phyloP scores from a whole-genome alignment of 2,797 vertebrate genomes.

The Lindbergichthys nudifrons region DNA sequence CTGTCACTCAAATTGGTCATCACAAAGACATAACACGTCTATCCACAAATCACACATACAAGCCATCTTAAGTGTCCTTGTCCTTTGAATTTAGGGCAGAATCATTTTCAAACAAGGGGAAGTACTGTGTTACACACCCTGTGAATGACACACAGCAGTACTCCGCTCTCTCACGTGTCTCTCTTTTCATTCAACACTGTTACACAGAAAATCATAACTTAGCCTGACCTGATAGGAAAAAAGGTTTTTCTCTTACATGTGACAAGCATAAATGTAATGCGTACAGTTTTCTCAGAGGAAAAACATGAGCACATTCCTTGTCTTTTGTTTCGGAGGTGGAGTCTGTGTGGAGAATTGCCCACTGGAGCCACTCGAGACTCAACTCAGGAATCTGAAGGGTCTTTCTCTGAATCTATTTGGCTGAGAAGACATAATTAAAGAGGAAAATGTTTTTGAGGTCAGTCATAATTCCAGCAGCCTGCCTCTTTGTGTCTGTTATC shows the following conservation, averaged over 20 bases:
- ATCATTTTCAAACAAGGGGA: slow-evolving; percentile 48
- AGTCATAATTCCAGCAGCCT: not conserved
- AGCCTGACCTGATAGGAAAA: slow-evolving; percentile 46
- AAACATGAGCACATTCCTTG: slow-evolving; percentile 44
- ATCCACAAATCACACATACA: not conserved
- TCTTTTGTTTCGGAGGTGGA: slow-evolving; percentile 55
- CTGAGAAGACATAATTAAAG: slow-evolving; percentile 36
- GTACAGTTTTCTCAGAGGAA: slow-evolving; percentile 19
- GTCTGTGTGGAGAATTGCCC: slow-evolving; percentile 50
- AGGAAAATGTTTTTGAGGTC: slow-evolving; percentile 32
- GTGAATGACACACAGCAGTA: slow-evolving; percentile 48
- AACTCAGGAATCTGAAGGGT: slow-evolving; percentile 66
- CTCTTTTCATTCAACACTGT: slow-evolving; percentile 44
- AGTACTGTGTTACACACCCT: slow-evolving; percentile 56
- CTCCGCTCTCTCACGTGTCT: slow-evolving; percentile 36
- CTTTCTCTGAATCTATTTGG: slow-evolving; percentile 26
- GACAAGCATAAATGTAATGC: slow-evolving; percentile 11
- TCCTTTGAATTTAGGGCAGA: slow-evolving; percentile 64
- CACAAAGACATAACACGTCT: no score
- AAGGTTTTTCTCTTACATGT: slow-evolving; percentile 31
- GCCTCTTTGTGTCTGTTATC: slow-evolving; percentile 3
- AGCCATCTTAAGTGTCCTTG: slow-evolving; percentile 41
- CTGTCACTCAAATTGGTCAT: no score
- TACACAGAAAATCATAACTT: slow-evolving; percentile 52
- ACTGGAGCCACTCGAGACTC: slow-evolving; percentile 51